A percentile compares a stretch with the other conserved stretches of the same genome.
These are phyloP conservation scores for Albula glossodonta DNA, from an alignment of 2,113 vertebrate species.

Conservation along the genomic window DNA sequence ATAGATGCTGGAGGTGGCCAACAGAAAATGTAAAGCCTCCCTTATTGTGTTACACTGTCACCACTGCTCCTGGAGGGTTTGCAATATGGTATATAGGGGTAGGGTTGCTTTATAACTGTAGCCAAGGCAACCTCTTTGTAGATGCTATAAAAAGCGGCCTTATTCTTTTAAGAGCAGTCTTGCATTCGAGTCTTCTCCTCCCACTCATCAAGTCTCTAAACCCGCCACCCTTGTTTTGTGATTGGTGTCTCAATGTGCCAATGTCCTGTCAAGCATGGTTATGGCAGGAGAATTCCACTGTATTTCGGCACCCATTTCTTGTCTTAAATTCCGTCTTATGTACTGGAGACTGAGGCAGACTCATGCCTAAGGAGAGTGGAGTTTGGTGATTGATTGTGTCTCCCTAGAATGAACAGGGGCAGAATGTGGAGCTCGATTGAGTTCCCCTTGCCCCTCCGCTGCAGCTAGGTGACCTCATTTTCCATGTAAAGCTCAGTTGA, in stretches of 20 bases:
- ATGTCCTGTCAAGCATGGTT: neutral
- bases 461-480: neutral
- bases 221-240: no score
- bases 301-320: neutral
- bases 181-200: neutral
- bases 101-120: neutral
- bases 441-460: neutral
- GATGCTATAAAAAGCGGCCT: neutral
- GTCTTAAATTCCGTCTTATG: no score
- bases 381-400: no score
- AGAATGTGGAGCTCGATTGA: neutral
- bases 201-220: no score
- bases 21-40: neutral
- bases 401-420: no score
- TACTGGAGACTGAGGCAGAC: no score
- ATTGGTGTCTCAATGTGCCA: neutral
- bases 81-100: neutral
- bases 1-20: no score
- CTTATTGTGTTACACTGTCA: neutral
- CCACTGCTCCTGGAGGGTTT: neutral
- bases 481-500: neutral
- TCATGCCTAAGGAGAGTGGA: no score
- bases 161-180: neutral
- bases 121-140: neutral
- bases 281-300: neutral